phyloP scores from a whole-genome alignment of 92 coral and sea anemone species.

The Phenganax marumi region DNA sequence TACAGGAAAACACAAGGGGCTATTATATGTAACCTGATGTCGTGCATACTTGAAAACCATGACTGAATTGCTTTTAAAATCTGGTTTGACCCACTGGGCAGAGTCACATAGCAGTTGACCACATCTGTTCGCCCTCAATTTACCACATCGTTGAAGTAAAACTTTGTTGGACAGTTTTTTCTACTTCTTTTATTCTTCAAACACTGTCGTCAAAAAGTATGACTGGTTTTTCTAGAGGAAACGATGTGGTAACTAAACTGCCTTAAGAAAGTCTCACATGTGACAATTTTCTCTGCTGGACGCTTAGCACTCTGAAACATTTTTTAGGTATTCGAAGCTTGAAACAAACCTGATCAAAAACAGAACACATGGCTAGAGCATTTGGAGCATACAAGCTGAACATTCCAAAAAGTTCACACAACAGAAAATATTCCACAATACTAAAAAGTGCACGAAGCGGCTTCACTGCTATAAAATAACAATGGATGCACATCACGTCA shows the following conservation, averaged over 20 bases:
- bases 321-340: conserved; percentile 50
- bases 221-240: not conserved
- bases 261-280: conserved; percentile 15
- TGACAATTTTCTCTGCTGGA: conserved; percentile 50
- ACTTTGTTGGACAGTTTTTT: not conserved
- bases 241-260: conserved; percentile 1
- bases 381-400: conserved; percentile 54
- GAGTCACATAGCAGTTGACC: not conserved
- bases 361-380: conserved; percentile 47
- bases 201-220: too few relatives aligned
- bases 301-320: conserved; percentile 49
- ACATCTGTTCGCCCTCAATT: not conserved
- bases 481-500: too few relatives aligned
- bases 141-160: not conserved
- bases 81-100: not conserved
- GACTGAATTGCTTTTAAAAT: not conserved
- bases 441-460: not conserved
- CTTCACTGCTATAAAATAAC: too few relatives aligned
- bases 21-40: not conserved
- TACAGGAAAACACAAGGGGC: not conserved
- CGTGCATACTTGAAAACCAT: not conserved
- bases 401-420: conserved; percentile 44
- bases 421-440: conserved; percentile 43
- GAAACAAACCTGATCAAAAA: conserved; percentile 50
- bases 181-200: not conserved